Conservation (phyloP, 2,888 invertebrate genomes). For the Cepaea hortensis region DNA sequence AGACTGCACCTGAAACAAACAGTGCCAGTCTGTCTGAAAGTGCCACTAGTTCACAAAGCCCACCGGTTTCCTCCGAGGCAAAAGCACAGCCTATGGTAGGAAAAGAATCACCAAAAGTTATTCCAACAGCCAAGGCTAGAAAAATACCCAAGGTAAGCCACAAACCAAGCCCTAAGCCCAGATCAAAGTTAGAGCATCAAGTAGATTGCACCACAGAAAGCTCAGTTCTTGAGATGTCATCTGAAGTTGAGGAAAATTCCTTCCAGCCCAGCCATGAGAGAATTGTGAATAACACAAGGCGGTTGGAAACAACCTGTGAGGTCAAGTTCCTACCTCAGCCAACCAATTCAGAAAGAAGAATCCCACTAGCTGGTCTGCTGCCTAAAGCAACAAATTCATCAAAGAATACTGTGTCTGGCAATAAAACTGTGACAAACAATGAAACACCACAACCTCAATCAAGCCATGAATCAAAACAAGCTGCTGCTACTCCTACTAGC, state of each 20-base stretch:
- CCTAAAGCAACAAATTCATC: neutral
- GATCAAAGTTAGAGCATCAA: neutral
- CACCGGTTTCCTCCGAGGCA: neutral
- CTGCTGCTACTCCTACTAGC: neutral
- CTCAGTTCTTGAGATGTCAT: neutral
- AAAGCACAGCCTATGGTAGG: conserved; percentile 1
- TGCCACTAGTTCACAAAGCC: neutral
- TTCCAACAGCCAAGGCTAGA: conserved; percentile 26
- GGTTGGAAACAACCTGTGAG: neutral
- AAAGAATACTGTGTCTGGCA: neutral
- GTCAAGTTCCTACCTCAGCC: neutral
- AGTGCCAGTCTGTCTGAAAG: neutral
- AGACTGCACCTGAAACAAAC: neutral
- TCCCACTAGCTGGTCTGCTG: neutral
- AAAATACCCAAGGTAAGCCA: conserved; percentile 40
- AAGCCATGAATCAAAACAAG: neutral
- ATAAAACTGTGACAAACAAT: conserved; percentile 1
- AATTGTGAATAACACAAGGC: neutral
- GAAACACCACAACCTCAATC: neutral
- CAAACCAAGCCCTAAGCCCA: conserved; percentile 38
- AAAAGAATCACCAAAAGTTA: conserved; percentile 6
- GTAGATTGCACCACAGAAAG: neutral
- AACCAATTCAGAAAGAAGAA: neutral
- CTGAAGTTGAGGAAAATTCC: neutral
- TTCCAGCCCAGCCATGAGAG: neutral